Percentiles rank a stretch among this genome's conserved stretches.
phyloP scores from a whole-genome alignment of 2,888 invertebrate genomes.

The Hymenopus coronatus region DNA sequence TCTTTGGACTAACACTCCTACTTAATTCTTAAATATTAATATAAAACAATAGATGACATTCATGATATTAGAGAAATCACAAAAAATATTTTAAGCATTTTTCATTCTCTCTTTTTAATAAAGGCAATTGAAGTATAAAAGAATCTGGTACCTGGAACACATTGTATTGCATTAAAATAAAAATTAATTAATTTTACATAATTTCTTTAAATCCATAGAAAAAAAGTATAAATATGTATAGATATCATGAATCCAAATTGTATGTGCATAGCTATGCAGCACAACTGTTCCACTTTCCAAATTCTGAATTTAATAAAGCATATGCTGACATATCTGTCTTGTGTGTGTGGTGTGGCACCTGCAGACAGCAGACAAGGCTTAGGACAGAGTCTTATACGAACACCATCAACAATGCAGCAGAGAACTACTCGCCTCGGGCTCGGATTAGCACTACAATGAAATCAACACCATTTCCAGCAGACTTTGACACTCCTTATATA shows the following conservation, averaged over 20 bases:
- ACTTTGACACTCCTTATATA: conserved; percentile 1
- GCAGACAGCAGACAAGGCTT: conserved; percentile 27
- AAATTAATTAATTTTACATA: neutral
- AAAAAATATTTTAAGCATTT: no score
- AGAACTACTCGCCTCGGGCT: neutral
- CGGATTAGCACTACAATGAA: neutral
- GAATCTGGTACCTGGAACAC: neutral
- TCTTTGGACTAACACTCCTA: no score
- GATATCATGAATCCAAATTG: no score
- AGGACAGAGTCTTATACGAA: conserved; percentile 8
- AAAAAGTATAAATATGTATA: neutral
- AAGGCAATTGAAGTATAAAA: neutral
- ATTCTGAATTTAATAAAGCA: neutral
- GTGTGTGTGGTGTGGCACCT: conserved; percentile 16
- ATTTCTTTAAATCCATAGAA: neutral
- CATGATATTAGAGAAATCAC: no score
- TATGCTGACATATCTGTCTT: neutral
- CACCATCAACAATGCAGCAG: neutral
- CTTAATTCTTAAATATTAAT: no score
- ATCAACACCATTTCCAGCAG: neutral
- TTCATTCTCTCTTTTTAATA: no score
- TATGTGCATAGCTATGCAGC: neutral
- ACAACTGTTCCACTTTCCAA: neutral
- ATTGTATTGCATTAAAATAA: neutral
- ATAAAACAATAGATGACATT: no score